Evolutionary conservation across 2,797 vertebrate genomes (phyloP).

Genomic region (Jordanella pulchra): DNA sequence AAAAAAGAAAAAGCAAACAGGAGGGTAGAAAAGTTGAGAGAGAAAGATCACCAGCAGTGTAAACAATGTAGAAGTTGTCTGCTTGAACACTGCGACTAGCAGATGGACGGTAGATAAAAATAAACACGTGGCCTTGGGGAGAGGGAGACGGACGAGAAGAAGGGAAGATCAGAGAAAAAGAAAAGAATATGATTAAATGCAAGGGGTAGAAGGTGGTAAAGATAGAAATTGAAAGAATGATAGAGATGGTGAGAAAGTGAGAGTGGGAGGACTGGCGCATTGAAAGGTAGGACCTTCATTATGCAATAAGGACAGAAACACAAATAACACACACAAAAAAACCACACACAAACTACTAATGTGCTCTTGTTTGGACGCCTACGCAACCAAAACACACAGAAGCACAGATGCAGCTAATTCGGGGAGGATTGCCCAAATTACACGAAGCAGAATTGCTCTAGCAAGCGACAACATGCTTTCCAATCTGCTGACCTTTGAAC

Average conservation of each 20-base stretch:
- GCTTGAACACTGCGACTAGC: slow-evolving; percentile 77
- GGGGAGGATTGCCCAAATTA: slow-evolving; percentile 64
- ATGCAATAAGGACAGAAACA: slow-evolving; percentile 69
- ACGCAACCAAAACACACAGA: slow-evolving; percentile 61
- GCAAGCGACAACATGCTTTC: slow-evolving; percentile 52
- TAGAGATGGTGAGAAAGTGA: slow-evolving; percentile 37
- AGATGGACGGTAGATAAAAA: slow-evolving; percentile 88
- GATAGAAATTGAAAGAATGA: slow-evolving; percentile 41
- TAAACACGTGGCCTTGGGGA: slow-evolving; percentile 88
- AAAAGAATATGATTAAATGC: slow-evolving; percentile 36
- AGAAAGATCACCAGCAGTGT: slow-evolving; percentile 50
- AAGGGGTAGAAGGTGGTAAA: slow-evolving; percentile 25
- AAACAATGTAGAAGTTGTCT: slow-evolving; percentile 51
- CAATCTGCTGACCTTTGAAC: slow-evolving; percentile 70
- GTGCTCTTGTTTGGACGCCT: slow-evolving; percentile 57
- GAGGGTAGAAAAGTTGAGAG: slow-evolving; percentile 30
- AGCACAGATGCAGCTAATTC: slow-evolving; percentile 68
- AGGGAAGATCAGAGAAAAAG: slow-evolving; percentile 26
- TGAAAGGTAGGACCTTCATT: slow-evolving; percentile 75
- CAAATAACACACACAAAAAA: slow-evolving; percentile 42
- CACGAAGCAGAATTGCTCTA: slow-evolving; percentile 57
- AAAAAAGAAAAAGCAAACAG: slow-evolving; percentile 22
- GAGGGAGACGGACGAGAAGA: slow-evolving; percentile 54
- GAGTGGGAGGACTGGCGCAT: slow-evolving; percentile 70
- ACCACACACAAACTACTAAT: slow-evolving; percentile 29